Evolutionary conservation across 2,888 invertebrate species (phyloP).

Genomic region (Epistrophe eligans): DNA sequence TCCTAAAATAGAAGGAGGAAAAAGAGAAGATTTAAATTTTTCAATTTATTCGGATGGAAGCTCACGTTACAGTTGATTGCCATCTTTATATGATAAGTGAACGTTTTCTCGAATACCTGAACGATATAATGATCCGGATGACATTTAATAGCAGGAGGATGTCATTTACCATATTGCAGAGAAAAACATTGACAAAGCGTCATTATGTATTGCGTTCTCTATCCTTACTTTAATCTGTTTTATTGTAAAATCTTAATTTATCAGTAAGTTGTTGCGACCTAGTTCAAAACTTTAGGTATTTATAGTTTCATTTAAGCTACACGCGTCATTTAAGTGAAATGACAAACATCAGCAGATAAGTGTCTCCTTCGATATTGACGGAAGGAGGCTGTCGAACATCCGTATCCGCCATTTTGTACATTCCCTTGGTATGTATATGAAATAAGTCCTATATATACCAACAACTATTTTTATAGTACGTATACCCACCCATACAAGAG

Average conservation of each 20-base stretch:
- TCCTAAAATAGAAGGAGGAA: too few relatives aligned
- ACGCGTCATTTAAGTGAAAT: slow-evolving; percentile 26
- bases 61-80: too few relatives aligned
- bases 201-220: too few relatives aligned
- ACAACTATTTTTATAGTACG: neutral
- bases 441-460: neutral
- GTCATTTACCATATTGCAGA: too few relatives aligned
- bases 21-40: too few relatives aligned
- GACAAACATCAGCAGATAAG: slow-evolving; percentile 55
- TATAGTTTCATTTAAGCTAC: neutral
- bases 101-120: too few relatives aligned
- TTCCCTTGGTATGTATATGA: neutral
- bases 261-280: neutral
- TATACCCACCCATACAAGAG: neutral
- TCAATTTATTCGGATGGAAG: too few relatives aligned
- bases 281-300: neutral
- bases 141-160: too few relatives aligned
- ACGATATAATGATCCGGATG: too few relatives aligned
- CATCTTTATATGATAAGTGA: too few relatives aligned
- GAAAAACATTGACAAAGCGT: too few relatives aligned
- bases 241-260: neutral
- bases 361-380: slow-evolving; percentile 56
- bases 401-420: slow-evolving; percentile 43
- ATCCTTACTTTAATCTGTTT: too few relatives aligned
- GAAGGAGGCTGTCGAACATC: slow-evolving; percentile 44